Conservation (phyloP, 2,797 vertebrate species). For the Lacerta bilineata region DNA sequence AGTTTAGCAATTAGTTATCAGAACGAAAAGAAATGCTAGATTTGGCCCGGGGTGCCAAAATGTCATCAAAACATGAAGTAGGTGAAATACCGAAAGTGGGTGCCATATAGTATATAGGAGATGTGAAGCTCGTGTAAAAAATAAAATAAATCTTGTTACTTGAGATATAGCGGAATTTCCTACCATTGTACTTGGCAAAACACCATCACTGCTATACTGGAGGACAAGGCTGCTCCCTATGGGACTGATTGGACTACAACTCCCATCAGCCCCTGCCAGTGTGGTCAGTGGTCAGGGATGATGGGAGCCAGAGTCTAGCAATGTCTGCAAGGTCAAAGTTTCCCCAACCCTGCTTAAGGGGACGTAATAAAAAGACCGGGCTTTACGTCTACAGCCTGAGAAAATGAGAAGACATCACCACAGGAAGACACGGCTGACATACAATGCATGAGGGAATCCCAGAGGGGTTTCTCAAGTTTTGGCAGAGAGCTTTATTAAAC, state of each 20-base stretch:
- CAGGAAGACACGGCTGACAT: slow-evolving; percentile 44
- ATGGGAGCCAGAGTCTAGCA: too few species aligned
- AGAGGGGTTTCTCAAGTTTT: slow-evolving; percentile 28
- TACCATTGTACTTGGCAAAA: too few species aligned
- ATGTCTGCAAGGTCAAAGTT: neutral
- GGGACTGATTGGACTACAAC: neutral
- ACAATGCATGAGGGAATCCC: slow-evolving; percentile 12
- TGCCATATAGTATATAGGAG: slow-evolving; percentile 41
- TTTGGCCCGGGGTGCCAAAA: slow-evolving; percentile 31
- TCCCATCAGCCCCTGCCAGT: neutral
- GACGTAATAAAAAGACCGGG: slow-evolving; percentile 39
- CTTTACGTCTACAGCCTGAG: slow-evolving; percentile 40
- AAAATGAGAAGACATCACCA: slow-evolving; percentile 48
- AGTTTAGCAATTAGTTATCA: slow-evolving; percentile 21
- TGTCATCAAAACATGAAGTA: slow-evolving; percentile 35
- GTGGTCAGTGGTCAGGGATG: neutral
- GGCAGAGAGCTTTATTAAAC: slow-evolving; percentile 33
- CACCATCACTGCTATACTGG: too few species aligned
- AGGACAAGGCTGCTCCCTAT: too few species aligned
- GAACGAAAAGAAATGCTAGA: neutral
- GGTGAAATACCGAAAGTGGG: neutral
- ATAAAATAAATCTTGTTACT: neutral
- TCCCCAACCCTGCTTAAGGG: slow-evolving; percentile 12
- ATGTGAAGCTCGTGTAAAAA: slow-evolving; percentile 33
- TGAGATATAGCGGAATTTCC: too few species aligned